These are phyloP conservation scores for Oxygymnocypris stewartii DNA, from an alignment of 2,113 vertebrate genomes.

Conservation along the genomic window DNA sequence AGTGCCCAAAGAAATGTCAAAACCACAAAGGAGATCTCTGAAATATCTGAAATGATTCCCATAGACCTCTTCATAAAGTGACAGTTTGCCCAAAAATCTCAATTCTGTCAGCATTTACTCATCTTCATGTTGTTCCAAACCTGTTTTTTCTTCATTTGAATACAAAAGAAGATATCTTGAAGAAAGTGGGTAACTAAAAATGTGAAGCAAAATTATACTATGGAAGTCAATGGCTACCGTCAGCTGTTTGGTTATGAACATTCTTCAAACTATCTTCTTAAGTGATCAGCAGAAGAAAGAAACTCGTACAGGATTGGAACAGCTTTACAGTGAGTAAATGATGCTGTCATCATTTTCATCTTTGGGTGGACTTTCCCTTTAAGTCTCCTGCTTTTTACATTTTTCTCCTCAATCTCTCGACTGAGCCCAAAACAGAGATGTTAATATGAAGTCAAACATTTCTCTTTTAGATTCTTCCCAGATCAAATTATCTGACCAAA, in stretches of 20 bases:
- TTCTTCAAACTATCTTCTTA: no score
- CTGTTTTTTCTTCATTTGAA: no score
- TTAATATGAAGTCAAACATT: not conserved
- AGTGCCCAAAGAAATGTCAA: not conserved
- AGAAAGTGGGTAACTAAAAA: not conserved
- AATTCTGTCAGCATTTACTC: no score
- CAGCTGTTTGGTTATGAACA: no score
- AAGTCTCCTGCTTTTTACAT: not conserved
- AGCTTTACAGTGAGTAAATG: not conserved
- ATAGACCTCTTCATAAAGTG: not conserved
- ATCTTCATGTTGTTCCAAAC: no score
- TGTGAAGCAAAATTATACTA: no score
- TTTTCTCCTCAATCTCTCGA: not conserved
- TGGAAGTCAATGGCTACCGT: no score
- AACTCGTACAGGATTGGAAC: not conserved
- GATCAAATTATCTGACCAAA: not conserved
- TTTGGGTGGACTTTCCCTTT: not conserved
- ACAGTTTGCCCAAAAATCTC: not conserved
- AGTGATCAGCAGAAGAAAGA: not conserved
- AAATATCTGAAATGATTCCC: not conserved
- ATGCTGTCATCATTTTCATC: not conserved
- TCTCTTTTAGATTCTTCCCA: not conserved
- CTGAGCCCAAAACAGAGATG: not conserved
- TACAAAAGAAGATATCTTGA: not conserved
- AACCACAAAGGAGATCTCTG: not conserved